These are phyloP conservation scores for Dromiciops gliroides DNA, from an alignment of 2,113 vertebrate genomes.

Conservation along the genomic window DNA sequence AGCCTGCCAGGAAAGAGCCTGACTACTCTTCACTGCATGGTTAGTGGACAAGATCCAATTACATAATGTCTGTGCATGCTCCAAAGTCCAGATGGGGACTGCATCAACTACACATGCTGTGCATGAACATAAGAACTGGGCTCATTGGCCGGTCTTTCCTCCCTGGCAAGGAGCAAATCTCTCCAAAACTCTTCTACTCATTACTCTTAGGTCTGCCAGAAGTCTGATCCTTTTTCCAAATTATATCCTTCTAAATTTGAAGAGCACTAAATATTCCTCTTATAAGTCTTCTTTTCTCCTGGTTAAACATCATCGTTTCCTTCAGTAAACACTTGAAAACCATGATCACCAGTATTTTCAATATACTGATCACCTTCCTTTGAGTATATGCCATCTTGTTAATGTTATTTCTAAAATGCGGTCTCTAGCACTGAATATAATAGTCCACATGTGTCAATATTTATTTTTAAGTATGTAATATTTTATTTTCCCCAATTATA, in stretches of 20 bases:
- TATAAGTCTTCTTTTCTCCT: neutral
- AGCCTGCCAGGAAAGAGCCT: neutral
- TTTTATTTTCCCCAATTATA: neutral
- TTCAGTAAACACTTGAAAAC: neutral
- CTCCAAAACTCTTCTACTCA: neutral
- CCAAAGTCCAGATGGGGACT: neutral
- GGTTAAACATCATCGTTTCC: neutral
- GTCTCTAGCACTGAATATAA: neutral
- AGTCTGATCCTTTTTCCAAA: neutral
- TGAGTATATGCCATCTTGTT: neutral
- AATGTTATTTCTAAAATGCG: neutral
- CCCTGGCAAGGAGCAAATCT: neutral
- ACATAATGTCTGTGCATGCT: neutral
- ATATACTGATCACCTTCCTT: neutral
- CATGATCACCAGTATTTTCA: neutral
- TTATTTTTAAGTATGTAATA: neutral
- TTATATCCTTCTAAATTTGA: neutral
- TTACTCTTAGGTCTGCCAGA: neutral
- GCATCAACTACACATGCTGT: neutral
- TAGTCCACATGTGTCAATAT: neutral
- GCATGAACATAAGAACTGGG: neutral
- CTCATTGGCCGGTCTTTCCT: neutral
- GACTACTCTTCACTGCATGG: neutral
- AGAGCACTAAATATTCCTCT: neutral
- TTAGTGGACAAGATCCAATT: neutral